Evolutionary conservation across 2,113 vertebrate genomes (phyloP).

Genomic region (Romanogobio albipinnatus): DNA sequence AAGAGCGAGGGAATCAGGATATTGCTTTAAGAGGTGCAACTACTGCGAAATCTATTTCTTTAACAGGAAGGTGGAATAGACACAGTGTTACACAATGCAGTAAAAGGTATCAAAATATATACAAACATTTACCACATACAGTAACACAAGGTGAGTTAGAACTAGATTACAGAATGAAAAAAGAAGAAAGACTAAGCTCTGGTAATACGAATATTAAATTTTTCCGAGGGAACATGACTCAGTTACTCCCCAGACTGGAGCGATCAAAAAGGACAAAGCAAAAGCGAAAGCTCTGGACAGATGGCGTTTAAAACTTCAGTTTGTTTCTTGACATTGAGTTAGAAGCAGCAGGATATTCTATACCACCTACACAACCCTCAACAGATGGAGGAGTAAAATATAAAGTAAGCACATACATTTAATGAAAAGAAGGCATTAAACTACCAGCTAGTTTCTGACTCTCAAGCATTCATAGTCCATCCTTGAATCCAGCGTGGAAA

Average conservation of each 20-base stretch:
- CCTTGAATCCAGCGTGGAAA: background rate
- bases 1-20: slow-evolving; percentile 42
- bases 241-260: slow-evolving; percentile 19
- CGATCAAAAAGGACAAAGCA: slow-evolving; percentile 36
- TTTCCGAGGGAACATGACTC: background rate
- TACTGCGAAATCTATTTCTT: slow-evolving; percentile 49
- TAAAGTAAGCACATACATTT: background rate
- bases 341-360: slow-evolving; percentile 40
- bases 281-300: slow-evolving; percentile 31
- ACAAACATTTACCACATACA: background rate
- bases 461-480: background rate
- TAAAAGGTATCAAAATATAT: slow-evolving; percentile 1
- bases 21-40: slow-evolving; percentile 48
- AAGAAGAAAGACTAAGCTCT: background rate
- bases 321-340: slow-evolving; percentile 36
- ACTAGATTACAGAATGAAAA: background rate
- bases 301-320: slow-evolving; percentile 48
- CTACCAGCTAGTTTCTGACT: background rate
- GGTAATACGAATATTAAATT: background rate
- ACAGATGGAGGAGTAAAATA: slow-evolving; percentile 35
- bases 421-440: background rate
- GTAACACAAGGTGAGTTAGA: background rate
- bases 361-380: slow-evolving; percentile 43
- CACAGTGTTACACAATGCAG: slow-evolving; percentile 22
- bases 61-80: slow-evolving; percentile 23